phyloP scores from a whole-genome alignment of 2,797 vertebrate species.

The Hybognathus amarus region DNA sequence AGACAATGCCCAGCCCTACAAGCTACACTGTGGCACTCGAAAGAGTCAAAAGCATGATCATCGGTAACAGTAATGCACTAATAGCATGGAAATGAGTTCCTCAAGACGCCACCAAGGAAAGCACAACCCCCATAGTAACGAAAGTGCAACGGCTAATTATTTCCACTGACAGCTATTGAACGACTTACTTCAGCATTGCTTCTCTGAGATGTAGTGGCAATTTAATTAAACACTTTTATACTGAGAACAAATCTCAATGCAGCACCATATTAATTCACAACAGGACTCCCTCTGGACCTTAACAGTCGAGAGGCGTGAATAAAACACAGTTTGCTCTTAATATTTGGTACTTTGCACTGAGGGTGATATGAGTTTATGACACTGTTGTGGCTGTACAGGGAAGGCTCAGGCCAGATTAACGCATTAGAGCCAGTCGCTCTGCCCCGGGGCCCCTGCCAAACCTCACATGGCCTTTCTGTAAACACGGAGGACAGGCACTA shows the following conservation, averaged over 20 bases:
- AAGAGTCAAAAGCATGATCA: background rate
- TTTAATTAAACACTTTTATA: constrained; percentile 42
- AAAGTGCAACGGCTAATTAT: background rate
- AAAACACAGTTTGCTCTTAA: background rate
- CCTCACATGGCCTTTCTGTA: constrained; percentile 6
- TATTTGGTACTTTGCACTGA: background rate
- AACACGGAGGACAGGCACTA: constrained; percentile 1
- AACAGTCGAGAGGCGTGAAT: background rate
- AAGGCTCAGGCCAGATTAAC: constrained; percentile 41
- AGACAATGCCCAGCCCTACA: no score
- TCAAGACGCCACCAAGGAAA: background rate
- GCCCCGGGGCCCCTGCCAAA: constrained; percentile 23
- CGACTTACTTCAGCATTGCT: background rate
- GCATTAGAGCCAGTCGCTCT: constrained; percentile 31
- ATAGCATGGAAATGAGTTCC: background rate
- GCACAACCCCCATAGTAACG: background rate
- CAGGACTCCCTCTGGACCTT: background rate
- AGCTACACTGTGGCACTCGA: background rate
- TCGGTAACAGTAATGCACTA: background rate
- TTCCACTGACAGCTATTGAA: constrained; percentile 6
- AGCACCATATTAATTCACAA: constrained; percentile 29
- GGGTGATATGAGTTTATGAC: constrained; percentile 9
- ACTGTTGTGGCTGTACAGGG: constrained; percentile 10
- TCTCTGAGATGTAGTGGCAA: background rate
- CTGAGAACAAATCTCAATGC: constrained; percentile 27